phyloP scores from a whole-genome alignment of 1,140 invertebrate genomes.

The Drosophila nannoptera region DNA sequence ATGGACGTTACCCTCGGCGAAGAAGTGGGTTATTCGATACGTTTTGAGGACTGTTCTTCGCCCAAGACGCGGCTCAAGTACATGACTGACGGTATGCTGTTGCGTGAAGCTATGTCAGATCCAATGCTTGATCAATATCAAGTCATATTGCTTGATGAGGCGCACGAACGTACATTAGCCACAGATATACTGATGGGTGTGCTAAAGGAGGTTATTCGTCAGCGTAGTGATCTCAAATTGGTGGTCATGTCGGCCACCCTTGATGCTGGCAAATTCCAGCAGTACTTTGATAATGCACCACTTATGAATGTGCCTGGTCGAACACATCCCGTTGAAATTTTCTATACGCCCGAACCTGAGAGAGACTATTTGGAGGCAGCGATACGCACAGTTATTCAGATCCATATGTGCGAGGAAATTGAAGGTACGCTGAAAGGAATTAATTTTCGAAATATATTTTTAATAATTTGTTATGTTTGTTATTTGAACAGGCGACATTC shows the following conservation, averaged over 20 bases:
- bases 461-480: neutral
- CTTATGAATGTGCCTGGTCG: conserved; percentile 98
- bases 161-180: conserved; percentile 98
- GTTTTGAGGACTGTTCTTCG: conserved; percentile 99
- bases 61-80: conserved; percentile 95
- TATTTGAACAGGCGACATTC: conserved; percentile 85
- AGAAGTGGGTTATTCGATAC: conserved; percentile 99
- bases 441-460: neutral
- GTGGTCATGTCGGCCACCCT: conserved; percentile 99
- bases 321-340: conserved; percentile 97
- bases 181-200: conserved; percentile 99
- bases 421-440: conserved; percentile 80
- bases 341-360: conserved; percentile 99
- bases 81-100: conserved; percentile 99
- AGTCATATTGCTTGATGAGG: conserved; percentile 98
- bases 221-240: conserved; percentile 95
- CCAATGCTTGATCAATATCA: conserved; percentile 98
- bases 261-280: conserved; percentile 99
- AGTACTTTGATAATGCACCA: conserved; percentile 99
- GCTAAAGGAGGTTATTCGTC: conserved; percentile 97
- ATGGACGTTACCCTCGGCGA: conserved; percentile 97
- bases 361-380: conserved; percentile 99
- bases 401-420: conserved; percentile 99
- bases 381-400: conserved; percentile 98
- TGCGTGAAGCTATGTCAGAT: conserved; percentile 99